phyloP scores from a whole-genome alignment of 2,888 invertebrate species.

The Silvanus unidentatus region DNA sequence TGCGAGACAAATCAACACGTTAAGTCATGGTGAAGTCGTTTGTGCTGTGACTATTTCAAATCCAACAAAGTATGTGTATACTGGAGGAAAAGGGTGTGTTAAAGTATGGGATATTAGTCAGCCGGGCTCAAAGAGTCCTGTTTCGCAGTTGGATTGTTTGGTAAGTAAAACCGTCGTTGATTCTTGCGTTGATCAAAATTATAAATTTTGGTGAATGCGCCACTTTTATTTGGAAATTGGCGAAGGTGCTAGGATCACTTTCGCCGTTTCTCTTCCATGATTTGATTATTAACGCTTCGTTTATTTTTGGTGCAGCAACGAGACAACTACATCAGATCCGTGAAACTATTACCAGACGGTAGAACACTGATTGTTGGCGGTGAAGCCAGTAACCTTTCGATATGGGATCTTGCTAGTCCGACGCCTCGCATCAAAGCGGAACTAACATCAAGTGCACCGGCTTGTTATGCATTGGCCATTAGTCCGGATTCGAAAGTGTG shows the following conservation, averaged over 20 bases:
- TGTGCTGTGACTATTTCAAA: constrained; percentile 93
- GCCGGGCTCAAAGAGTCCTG: constrained; percentile 69
- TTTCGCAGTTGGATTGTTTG: constrained; percentile 81
- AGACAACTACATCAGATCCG: constrained; percentile 93
- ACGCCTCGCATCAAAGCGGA: constrained; percentile 91
- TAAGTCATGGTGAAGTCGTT: constrained; percentile 94
- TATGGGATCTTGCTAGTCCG: constrained; percentile 91
- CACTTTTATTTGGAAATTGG: neutral
- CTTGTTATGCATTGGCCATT: constrained; percentile 96
- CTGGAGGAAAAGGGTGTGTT: constrained; percentile 93
- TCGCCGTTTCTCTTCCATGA: too few relatives aligned
- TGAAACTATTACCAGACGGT: constrained; percentile 90
- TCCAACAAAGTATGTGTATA: constrained; percentile 89
- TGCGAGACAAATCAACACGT: constrained; percentile 81
- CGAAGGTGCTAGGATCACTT: too few relatives aligned
- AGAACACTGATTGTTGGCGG: constrained; percentile 93
- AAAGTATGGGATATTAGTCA: constrained; percentile 80
- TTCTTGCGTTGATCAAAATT: neutral
- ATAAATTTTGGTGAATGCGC: too few relatives aligned
- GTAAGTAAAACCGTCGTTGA: constrained; percentile 48
- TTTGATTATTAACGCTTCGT: neutral
- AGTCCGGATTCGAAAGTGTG: constrained; percentile 96
- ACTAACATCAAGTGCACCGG: constrained; percentile 84
- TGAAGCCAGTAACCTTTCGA: constrained; percentile 89
- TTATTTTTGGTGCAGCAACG: constrained; percentile 60